phyloP scores from a whole-genome alignment of 2,113 vertebrate genomes.

The Lycocorax pyrrhopterus region DNA sequence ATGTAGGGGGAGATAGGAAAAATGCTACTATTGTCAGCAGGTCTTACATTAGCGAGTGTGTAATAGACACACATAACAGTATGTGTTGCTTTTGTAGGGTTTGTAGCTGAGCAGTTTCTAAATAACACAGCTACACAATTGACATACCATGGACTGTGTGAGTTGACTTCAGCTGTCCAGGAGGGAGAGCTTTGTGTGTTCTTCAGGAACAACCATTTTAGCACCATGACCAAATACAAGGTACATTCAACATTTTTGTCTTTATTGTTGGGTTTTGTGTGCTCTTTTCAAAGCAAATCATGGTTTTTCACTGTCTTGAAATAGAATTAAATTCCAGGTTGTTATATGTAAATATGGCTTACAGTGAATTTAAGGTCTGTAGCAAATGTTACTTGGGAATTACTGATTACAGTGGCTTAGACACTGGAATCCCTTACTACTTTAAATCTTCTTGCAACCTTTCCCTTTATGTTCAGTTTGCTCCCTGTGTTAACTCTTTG shows the following conservation, averaged over 20 bases:
- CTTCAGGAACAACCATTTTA: slow-evolving; percentile 99
- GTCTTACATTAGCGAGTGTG: neutral
- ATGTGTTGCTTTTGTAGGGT: slow-evolving; percentile 76
- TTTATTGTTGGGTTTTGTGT: neutral
- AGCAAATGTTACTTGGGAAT: neutral
- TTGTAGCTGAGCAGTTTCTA: slow-evolving; percentile 95
- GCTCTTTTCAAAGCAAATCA: neutral
- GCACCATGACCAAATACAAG: slow-evolving; percentile 99
- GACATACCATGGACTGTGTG: slow-evolving; percentile 96
- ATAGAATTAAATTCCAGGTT: neutral
- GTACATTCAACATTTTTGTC: slow-evolving; percentile 61
- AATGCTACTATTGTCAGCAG: neutral
- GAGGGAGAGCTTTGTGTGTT: slow-evolving; percentile 98
- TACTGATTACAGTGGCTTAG: neutral
- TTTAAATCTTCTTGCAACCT: neutral
- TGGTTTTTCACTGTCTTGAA: neutral
- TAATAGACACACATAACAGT: neutral
- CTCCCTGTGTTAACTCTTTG: neutral
- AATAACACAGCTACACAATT: slow-evolving; percentile 95
- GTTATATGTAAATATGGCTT: neutral
- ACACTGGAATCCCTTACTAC: neutral
- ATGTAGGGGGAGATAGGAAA: neutral
- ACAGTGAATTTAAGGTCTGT: neutral
- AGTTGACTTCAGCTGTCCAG: slow-evolving; percentile 93
- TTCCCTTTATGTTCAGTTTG: neutral